A percentile compares a stretch with the other conserved stretches of the same genome.
phyloP scores from a whole-genome alignment of 2,888 invertebrate genomes.

The Ophioninae sp. region DNA sequence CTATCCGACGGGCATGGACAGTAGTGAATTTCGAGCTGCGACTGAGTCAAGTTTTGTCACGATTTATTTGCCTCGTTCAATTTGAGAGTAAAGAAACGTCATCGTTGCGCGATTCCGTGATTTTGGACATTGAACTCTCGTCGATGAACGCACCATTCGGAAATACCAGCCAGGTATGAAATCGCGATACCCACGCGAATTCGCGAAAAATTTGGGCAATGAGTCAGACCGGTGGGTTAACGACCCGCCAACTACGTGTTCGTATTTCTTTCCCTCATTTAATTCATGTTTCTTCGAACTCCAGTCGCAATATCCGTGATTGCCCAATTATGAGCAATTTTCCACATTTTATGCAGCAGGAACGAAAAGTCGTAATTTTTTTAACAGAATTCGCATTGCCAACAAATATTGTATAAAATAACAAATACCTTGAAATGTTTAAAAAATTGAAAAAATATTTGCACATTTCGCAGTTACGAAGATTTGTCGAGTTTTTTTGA shows the following conservation, averaged over 20 bases:
- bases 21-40: not conserved
- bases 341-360: not conserved
- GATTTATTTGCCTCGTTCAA: not conserved
- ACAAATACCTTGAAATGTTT: not conserved
- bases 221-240: slow-evolving; percentile 68
- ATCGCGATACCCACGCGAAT: slow-evolving; percentile 42
- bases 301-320: not conserved
- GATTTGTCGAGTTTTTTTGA: not conserved
- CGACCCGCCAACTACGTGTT: slow-evolving; percentile 41
- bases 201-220: slow-evolving; percentile 64
- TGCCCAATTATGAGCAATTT: not conserved
- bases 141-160: not conserved
- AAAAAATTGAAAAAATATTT: not conserved
- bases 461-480: not conserved
- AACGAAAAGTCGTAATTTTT: not conserved
- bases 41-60: not conserved
- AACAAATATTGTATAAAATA: not conserved
- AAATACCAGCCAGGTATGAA: slow-evolving; percentile 43
- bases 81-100: slow-evolving; percentile 13
- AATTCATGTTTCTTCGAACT: not conserved
- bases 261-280: not conserved
- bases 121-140: slow-evolving; percentile 43
- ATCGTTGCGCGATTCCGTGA: not conserved
- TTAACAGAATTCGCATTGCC: not conserved
- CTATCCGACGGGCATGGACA: not conserved